Evolutionary conservation across 1,140 invertebrate genomes (phyloP), one percentile per base, ranked within the genome.

Genomic region (Bombus huntii): DNA sequence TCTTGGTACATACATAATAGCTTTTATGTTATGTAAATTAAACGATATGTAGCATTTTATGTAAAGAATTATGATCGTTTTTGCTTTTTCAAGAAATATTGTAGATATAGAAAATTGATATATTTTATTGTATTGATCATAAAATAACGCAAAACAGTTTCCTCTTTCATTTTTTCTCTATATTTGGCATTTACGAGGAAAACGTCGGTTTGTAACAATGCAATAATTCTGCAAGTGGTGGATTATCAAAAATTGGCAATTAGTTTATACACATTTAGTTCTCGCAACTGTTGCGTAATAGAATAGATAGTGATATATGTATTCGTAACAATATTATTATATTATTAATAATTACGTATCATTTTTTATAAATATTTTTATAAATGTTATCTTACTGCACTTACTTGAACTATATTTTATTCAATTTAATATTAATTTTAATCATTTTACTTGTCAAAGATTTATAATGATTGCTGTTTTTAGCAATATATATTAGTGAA

Each of bases 241-340:
- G 47, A 53, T 53, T 22, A 53, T 22, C 5, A 53, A 53, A 53
- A 22, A 22, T 53, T 53, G 47, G 18, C 47, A 62, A n/a, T 62
- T n/a, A 62, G n/a, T 62, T 62, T 62, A 62, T 62, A n/a, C 1
- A 62, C 12, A 62, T n/a, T 62, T 62, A 62, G n/a, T 62, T 28
- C 12, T 62, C 4, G 1, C 10, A 62, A 3, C 28, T 62, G 28
- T n/a, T 12, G 12, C 25, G 4, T 62, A 62, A 62, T n/a, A 62
- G 25, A 0, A 62, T 28, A 62, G 28, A 4, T 28, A 62, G 12
- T 12, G 1, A n/a, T n/a, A 62, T n/a, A 28, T n/a, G 18, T 66
- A 97, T 99, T 75, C 96, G 97, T 72, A 42, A 42, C 37, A 72
- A 42, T 42, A 72, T 72, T 28, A 72, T 72, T 42, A 42, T 42